phyloP scores from a whole-genome alignment of 2,888 invertebrate genomes.

The Ophion costatus region DNA sequence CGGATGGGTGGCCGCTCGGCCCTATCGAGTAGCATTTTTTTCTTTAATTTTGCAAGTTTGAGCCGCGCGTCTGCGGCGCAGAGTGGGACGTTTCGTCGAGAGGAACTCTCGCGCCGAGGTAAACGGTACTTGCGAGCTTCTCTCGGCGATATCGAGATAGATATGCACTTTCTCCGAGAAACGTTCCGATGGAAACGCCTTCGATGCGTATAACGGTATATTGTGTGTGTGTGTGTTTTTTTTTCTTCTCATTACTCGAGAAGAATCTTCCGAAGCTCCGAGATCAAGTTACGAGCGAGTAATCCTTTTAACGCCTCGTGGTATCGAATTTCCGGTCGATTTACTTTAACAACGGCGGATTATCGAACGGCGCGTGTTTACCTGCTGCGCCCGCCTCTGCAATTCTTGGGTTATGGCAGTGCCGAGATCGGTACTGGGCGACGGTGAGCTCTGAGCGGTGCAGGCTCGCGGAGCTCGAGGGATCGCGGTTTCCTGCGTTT shows the following conservation, averaged over 20 bases:
- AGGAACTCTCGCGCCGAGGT: constrained; percentile 34
- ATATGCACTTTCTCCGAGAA: constrained; percentile 50
- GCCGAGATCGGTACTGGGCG: constrained; percentile 85
- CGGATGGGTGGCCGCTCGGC: too few species aligned
- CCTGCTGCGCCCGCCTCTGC: constrained; percentile 88
- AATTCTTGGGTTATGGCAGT: constrained; percentile 90
- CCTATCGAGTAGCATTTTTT: too few species aligned
- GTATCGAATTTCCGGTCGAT: too few species aligned
- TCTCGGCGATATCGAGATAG: constrained; percentile 23
- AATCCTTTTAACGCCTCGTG: too few species aligned
- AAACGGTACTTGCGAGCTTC: constrained; percentile 31
- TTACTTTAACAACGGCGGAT: constrained; percentile 19
- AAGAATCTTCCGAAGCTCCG: too few species aligned
- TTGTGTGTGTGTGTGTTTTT: constrained; percentile 2
- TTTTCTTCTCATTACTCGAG: background rate
- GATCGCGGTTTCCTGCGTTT: constrained; percentile 65
- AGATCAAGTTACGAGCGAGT: too few species aligned
- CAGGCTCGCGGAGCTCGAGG: constrained; percentile 68
- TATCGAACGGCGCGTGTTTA: constrained; percentile 73
- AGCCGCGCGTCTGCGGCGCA: too few species aligned
- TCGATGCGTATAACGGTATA: constrained; percentile 46
- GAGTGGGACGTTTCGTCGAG: constrained; percentile 26
- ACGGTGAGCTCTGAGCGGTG: constrained; percentile 72
- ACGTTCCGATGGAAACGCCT: constrained; percentile 9
- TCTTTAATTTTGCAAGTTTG: too few species aligned